Percentiles rank a stretch among this genome's conserved stretches.
These are phyloP conservation scores for Hystrix cristata DNA, from an alignment of 2,113 vertebrate species.

Conservation along the genomic window DNA sequence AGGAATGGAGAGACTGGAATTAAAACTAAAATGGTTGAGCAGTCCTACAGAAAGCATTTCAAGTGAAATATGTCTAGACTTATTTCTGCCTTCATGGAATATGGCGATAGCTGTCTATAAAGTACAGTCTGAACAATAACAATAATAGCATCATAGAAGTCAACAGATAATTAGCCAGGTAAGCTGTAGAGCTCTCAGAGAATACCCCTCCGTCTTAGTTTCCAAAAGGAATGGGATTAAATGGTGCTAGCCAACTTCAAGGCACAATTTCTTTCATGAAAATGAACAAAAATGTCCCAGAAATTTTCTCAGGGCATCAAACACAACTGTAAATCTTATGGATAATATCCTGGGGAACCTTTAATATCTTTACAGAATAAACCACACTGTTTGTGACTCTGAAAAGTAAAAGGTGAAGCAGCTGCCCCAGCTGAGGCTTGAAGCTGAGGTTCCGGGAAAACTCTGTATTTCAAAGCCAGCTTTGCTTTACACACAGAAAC, in stretches of 20 bases:
- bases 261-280: conserved; percentile 9
- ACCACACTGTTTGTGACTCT: conserved; percentile 22
- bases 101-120: neutral
- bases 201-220: neutral
- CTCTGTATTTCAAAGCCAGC: conserved; percentile 72
- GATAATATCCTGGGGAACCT: conserved; percentile 62
- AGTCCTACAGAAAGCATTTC: neutral
- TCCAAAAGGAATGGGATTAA: conserved; percentile 51
- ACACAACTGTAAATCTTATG: conserved; percentile 52
- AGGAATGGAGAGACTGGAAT: neutral
- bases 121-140: neutral
- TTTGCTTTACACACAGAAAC: conserved; percentile 52
- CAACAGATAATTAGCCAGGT: neutral
- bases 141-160: neutral
- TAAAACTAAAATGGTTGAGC: neutral
- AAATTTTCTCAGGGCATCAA: conserved; percentile 75
- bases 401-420: neutral
- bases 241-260: neutral
- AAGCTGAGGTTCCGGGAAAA: conserved; percentile 51
- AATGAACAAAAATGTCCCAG: conserved; percentile 57
- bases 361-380: conserved; percentile 72
- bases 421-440: conserved; percentile 8
- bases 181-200: neutral
- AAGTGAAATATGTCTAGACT: neutral
- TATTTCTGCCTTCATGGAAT: neutral